Base-by-base conservation (phyloP, 1,140 invertebrate genomes). In the Orussus abietinus region DNA sequence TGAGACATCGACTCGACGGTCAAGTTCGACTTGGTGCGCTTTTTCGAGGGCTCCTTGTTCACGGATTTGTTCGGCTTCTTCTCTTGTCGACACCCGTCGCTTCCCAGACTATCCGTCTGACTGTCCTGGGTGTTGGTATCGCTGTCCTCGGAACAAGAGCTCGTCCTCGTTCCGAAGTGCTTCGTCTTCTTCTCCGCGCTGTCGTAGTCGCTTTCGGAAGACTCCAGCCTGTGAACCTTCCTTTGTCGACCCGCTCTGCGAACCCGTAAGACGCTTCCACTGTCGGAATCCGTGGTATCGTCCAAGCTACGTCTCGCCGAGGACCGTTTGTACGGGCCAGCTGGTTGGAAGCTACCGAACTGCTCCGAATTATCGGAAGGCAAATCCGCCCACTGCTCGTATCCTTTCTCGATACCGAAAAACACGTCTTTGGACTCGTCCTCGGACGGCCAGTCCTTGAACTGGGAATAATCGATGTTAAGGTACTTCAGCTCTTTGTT, bases 401-500 rank as follows among this genome's bases (percentile, higher is more conserved):
- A 78, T 1, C 77, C 75, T 37, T 79, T 78, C 45, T 81, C 79
- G 21, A 81, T 81, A 0, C 78, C 78, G n/a, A 69, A 66, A 22
- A 66, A 69, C 4, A 59, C 53, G 11, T 71, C 75, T 38, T 57
- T 75, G 1, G 51, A 59, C 26, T 76, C 73, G 13, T 74, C 66
- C 0, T 72, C 72, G 13, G 69, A 72, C 3, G 79, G 78, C 55
- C 75, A 76, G 56, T 78, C 71, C 45, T 77, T 75, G 49, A 82
- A 83, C 47, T 79, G 77, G 19, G 75, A 78, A 48, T 83, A 82
- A 59, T 83, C 80, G 35, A 83, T 80, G 41, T 83, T 80, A 0
- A 83, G 55, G 56, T 77, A 82, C 53, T 82, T 82, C 3, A 83
- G 57, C 44, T 80, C 78, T 22, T 79, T 80, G 33, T 77, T 77